These are phyloP conservation scores for Scaptomyza caliginosa DNA, from an alignment of 2,888 invertebrate species.

Conservation along the genomic window DNA sequence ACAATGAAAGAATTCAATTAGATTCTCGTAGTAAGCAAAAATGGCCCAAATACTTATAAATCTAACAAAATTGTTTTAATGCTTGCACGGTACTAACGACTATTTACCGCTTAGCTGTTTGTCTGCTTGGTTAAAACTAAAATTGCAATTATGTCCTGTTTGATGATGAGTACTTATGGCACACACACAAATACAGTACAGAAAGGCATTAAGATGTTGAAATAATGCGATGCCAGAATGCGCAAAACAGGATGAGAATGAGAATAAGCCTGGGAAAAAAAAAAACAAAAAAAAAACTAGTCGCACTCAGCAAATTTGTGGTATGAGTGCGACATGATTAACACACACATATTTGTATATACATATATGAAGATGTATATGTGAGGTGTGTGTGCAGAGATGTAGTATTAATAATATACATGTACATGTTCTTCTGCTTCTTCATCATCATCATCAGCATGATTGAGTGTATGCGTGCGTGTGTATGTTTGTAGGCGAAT, in stretches of 20 bases:
- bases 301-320: background rate
- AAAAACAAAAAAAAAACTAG: background rate
- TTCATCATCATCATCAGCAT: background rate
- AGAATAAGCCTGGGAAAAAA: background rate
- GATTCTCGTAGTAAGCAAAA: background rate
- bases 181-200: conserved; percentile 17
- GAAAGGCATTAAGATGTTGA: conserved; percentile 41
- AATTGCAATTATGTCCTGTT: background rate
- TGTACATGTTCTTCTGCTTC: no score
- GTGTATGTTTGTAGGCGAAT: background rate
- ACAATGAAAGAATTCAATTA: background rate
- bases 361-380: background rate
- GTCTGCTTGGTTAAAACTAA: background rate
- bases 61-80: background rate
- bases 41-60: background rate
- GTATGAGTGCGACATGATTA: background rate
- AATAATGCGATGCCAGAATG: conserved; percentile 18
- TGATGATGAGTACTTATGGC: conserved; percentile 32
- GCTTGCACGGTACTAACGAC: background rate
- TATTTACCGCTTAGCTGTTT: background rate
- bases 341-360: background rate
- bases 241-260: conserved; percentile 1
- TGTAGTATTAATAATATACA: background rate
- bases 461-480: no score
- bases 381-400: background rate